Evolutionary conservation across 2,888 invertebrate genomes (phyloP).

Genomic region (Catocala nupta): DNA sequence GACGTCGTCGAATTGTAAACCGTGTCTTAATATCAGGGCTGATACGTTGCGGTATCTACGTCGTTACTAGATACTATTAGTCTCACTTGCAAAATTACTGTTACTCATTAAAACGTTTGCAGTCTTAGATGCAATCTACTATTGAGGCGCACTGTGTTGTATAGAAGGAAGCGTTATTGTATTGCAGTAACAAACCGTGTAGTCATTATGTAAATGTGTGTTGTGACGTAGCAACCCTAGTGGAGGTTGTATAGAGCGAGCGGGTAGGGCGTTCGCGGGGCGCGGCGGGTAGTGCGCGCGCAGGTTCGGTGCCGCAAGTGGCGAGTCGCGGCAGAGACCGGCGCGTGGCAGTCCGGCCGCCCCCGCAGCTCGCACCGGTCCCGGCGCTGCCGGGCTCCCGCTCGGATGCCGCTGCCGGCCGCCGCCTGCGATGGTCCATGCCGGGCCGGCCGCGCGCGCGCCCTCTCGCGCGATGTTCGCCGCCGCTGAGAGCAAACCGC

Average conservation of each 20-base stretch:
- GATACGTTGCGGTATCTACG: conserved; percentile 40
- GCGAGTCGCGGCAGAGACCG: conserved; percentile 63
- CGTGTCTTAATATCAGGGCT: conserved; percentile 55
- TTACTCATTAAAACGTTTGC: conserved; percentile 26
- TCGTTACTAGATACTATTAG: conserved; percentile 17
- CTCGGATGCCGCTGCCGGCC: conserved; percentile 86
- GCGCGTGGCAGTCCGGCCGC: conserved; percentile 79
- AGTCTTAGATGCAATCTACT: conserved; percentile 31
- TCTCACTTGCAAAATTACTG: conserved; percentile 22
- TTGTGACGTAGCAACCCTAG: conserved; percentile 67
- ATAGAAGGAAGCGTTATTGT: conserved; percentile 30
- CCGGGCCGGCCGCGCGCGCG: conserved; percentile 87
- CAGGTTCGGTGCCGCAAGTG: conserved; percentile 43
- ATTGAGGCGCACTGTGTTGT: conserved; percentile 37
- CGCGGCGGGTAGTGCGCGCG: conserved; percentile 52
- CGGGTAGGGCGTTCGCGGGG: conserved; percentile 49
- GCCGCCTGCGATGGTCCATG: conserved; percentile 87
- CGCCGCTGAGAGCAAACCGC: conserved; percentile 84
- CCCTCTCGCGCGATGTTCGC: conserved; percentile 85
- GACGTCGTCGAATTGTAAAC: conserved; percentile 59
- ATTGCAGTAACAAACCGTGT: conserved; percentile 38
- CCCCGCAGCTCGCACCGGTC: conserved; percentile 82
- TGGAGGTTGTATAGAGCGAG: conserved; percentile 73
- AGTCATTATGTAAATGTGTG: conserved; percentile 53
- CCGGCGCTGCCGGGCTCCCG: conserved; percentile 83